phyloP scores from a whole-genome alignment of 2,888 invertebrate species.

The Cynaeus angustus region DNA sequence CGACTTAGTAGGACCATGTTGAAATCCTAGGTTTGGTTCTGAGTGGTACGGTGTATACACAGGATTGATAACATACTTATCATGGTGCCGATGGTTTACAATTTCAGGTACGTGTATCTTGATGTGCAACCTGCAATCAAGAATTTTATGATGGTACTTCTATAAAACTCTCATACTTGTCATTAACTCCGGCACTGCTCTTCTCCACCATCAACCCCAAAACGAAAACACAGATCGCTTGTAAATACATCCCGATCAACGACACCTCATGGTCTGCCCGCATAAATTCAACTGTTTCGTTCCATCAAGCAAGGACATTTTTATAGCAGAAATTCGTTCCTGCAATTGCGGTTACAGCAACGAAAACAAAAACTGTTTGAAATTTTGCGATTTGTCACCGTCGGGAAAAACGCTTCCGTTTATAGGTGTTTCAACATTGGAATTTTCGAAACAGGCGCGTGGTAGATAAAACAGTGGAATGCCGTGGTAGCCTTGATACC shows the following conservation, averaged over 20 bases:
- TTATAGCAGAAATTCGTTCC: constrained; percentile 42
- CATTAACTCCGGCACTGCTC: constrained; percentile 3
- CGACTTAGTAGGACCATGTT: neutral
- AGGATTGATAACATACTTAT: constrained; percentile 4
- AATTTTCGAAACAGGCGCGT: constrained; percentile 20
- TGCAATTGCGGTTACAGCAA: constrained; percentile 36
- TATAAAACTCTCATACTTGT: constrained; percentile 10
- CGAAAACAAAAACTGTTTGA: constrained; percentile 22
- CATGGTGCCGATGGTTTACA: constrained; percentile 51
- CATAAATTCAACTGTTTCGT: constrained; percentile 25
- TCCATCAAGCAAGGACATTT: constrained; percentile 16
- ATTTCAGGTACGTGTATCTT: constrained; percentile 59
- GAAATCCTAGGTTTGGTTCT: neutral
- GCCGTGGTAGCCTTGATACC: neutral
- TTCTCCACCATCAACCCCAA: constrained; percentile 19
- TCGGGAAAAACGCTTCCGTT: constrained; percentile 39
- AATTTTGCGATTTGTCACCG: constrained; percentile 42
- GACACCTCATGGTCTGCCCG: constrained; percentile 23
- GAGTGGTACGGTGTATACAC: no score
- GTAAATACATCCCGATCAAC: constrained; percentile 30
- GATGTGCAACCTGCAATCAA: constrained; percentile 59
- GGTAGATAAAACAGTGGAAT: neutral
- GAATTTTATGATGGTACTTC: neutral
- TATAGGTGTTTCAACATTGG: constrained; percentile 24
- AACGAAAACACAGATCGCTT: constrained; percentile 25